Evolutionary conservation across 2,797 vertebrate species (phyloP).

Genomic region (Eospalax fontanierii): DNA sequence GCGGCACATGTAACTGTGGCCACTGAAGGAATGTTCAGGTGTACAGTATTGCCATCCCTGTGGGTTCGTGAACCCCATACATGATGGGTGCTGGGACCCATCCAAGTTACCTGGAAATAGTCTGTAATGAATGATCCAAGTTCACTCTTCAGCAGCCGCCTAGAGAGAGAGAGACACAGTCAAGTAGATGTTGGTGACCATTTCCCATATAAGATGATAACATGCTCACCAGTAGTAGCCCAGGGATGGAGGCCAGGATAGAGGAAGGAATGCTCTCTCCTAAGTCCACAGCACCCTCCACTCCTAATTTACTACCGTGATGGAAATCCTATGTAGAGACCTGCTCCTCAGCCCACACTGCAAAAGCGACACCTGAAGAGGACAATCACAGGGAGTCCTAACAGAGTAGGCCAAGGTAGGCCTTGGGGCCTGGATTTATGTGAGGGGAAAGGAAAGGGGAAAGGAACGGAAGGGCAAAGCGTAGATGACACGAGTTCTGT

Average conservation of each 20-base stretch:
- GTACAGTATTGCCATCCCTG: accelerated
- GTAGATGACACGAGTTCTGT: background rate
- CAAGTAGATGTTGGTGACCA: background rate
- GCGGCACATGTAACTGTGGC: accelerated
- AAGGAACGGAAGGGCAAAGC: background rate
- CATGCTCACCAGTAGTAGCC: accelerated
- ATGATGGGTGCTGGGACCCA: background rate
- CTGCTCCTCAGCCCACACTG: background rate
- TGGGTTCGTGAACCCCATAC: accelerated
- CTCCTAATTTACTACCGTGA: accelerated
- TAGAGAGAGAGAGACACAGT: conserved; percentile 87
- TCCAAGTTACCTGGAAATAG: conserved; percentile 95
- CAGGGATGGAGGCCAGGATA: background rate
- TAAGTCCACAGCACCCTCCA: background rate
- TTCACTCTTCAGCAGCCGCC: conserved; percentile 96
- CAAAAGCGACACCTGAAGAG: background rate
- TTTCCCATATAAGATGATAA: accelerated
- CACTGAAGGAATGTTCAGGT: background rate
- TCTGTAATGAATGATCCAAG: conserved; percentile 98
- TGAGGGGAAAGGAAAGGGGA: background rate
- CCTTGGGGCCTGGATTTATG: background rate
- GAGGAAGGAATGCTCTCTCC: background rate
- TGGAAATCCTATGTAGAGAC: background rate
- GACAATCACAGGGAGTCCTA: background rate
- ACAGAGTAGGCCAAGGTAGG: background rate